These are phyloP conservation scores for Mohoua ochrocephala DNA, from an alignment of 2,113 vertebrate species.

Conservation along the genomic window DNA sequence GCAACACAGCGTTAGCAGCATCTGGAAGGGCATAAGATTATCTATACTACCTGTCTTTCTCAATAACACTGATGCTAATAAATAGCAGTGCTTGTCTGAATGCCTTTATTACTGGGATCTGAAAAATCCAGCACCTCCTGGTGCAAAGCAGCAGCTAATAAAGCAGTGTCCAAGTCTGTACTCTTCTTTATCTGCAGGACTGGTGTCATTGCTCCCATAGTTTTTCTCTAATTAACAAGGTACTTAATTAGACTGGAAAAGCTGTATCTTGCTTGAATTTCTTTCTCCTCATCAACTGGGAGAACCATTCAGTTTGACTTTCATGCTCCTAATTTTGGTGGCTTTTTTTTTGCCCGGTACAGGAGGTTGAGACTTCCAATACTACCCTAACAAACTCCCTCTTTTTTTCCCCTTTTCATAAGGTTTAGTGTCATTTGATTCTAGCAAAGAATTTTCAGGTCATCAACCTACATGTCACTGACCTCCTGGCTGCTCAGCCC, in stretches of 20 bases:
- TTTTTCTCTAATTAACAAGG: neutral
- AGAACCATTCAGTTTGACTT: neutral
- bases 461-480: accelerated
- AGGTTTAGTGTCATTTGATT: neutral
- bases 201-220: neutral
- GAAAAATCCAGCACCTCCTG: neutral
- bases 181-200: neutral
- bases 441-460: neutral
- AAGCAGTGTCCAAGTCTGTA: neutral
- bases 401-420: neutral
- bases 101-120: neutral
- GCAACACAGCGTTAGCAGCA: neutral
- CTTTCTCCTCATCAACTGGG: neutral
- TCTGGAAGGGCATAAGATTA: neutral
- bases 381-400: neutral
- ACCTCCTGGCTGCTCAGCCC: neutral
- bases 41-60: neutral
- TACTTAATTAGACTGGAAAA: neutral
- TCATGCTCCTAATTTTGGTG: neutral
- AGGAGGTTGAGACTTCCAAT: neutral
- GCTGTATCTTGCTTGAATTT: neutral
- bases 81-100: neutral
- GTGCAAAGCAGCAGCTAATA: neutral
- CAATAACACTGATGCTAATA: neutral
- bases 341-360: neutral